Conservation (phyloP, 1,140 invertebrate species). For the Plectus sambesii region DNA sequence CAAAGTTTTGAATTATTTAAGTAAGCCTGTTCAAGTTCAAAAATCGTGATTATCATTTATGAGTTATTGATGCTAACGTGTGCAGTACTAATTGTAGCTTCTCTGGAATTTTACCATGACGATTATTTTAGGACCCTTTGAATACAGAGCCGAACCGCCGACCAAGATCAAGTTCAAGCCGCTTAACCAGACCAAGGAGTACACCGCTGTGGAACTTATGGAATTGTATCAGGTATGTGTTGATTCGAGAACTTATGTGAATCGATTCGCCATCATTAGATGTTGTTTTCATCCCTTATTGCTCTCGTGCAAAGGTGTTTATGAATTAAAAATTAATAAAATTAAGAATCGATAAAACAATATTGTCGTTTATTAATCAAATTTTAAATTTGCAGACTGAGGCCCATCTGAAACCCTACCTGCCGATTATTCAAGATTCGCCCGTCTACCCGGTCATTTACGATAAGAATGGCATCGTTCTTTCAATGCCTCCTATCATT, state of each 20-base stretch:
- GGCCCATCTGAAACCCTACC: slow-evolving; percentile 81
- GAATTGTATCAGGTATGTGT: slow-evolving; percentile 72
- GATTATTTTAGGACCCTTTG: slow-evolving; percentile 64
- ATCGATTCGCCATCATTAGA: too few species aligned
- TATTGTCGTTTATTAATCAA: slow-evolving; percentile 87
- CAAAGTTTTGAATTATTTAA: too few species aligned
- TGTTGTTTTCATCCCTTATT: too few species aligned
- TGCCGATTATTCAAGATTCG: slow-evolving; percentile 83
- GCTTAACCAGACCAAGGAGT: slow-evolving; percentile 75
- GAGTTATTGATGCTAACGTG: too few species aligned
- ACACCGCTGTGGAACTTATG: slow-evolving; percentile 72
- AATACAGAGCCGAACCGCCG: slow-evolving; percentile 76
- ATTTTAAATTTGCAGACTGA: slow-evolving; percentile 60
- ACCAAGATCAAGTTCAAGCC: slow-evolving; percentile 78
- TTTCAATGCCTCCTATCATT: slow-evolving; percentile 95
- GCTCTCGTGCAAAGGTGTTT: too few species aligned
- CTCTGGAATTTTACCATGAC: neutral
- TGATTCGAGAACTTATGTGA: slow-evolving; percentile 18
- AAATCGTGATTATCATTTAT: too few species aligned
- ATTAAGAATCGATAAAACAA: too few species aligned
- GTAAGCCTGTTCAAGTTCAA: too few species aligned
- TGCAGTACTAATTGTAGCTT: neutral
- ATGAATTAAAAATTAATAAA: too few species aligned
- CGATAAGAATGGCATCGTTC: slow-evolving; percentile 73
- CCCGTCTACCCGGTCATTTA: slow-evolving; percentile 91